phyloP scores from a whole-genome alignment of 1,140 invertebrate species.

The Notospermus geniculatus region DNA sequence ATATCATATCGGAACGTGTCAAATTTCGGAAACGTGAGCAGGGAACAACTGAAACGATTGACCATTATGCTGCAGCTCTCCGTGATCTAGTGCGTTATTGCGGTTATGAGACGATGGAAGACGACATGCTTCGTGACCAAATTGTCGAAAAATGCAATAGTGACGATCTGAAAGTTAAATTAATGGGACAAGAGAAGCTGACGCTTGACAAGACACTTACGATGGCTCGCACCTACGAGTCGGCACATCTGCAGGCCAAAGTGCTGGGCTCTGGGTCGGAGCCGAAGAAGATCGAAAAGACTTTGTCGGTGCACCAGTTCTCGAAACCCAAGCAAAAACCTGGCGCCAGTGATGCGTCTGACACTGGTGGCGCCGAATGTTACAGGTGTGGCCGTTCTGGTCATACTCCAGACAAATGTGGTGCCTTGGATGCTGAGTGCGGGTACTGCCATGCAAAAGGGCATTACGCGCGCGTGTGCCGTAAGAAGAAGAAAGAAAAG shows the following conservation, averaged over 20 bases:
- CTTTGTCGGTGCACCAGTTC: background rate
- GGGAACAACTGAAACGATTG: slow-evolving; percentile 1
- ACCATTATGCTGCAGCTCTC: slow-evolving; percentile 1
- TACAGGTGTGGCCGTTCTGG: background rate
- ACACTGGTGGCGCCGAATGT: background rate
- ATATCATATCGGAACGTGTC: background rate
- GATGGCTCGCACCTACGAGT: background rate
- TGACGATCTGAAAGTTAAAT: background rate
- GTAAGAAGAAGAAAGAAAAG: slow-evolving; percentile 8
- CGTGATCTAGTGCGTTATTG: slow-evolving; percentile 2
- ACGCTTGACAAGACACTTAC: background rate
- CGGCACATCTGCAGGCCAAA: background rate
- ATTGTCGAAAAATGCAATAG: slow-evolving; percentile 2
- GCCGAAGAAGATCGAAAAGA: background rate
- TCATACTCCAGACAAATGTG: slow-evolving; percentile 1
- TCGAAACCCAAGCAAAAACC: background rate
- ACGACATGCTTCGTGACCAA: background rate
- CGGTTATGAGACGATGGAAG: slow-evolving; percentile 1
- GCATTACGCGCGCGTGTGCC: slow-evolving; percentile 1
- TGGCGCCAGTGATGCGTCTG: background rate
- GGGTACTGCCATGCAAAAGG: background rate
- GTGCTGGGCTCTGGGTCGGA: background rate
- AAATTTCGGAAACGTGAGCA: slow-evolving; percentile 5
- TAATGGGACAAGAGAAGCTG: slow-evolving; percentile 3
- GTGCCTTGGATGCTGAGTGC: slow-evolving; percentile 3